Evolutionary conservation across 2,888 invertebrate species (phyloP).

Genomic region (Tortricodes alternella): DNA sequence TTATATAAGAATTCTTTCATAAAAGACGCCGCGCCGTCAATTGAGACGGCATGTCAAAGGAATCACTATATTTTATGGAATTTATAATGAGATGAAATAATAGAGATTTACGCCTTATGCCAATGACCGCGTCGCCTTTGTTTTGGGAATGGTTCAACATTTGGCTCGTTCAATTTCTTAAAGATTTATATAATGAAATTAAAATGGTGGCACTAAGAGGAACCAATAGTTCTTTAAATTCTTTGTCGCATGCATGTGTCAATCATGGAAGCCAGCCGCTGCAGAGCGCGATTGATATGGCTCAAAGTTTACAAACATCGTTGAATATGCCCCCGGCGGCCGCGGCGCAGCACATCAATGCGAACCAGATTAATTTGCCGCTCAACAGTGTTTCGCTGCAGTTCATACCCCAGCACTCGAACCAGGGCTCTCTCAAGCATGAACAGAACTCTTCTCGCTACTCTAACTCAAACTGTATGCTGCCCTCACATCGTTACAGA

Average conservation of each 20-base stretch:
- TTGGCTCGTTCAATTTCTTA: slow-evolving; percentile 74
- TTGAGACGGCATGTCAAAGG: slow-evolving; percentile 2
- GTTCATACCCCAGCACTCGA: slow-evolving; percentile 54
- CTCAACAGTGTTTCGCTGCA: slow-evolving; percentile 61
- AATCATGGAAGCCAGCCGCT: slow-evolving; percentile 62
- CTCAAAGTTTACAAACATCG: slow-evolving; percentile 65
- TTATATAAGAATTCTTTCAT: slow-evolving; percentile 11
- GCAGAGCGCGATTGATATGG: slow-evolving; percentile 58
- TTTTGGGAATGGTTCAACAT: slow-evolving; percentile 79
- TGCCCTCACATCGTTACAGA: slow-evolving; percentile 66
- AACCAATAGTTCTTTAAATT: slow-evolving; percentile 61
- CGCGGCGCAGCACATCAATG: slow-evolving; percentile 53
- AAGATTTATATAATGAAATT: slow-evolving; percentile 77
- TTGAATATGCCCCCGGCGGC: slow-evolving; percentile 61
- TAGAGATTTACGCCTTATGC: slow-evolving; percentile 50
- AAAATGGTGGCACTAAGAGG: slow-evolving; percentile 77
- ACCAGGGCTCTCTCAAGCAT: slow-evolving; percentile 55
- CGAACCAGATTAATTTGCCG: slow-evolving; percentile 62
- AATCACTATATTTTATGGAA: slow-evolving; percentile 19
- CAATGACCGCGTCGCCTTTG: slow-evolving; percentile 68
- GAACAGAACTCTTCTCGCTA: slow-evolving; percentile 62
- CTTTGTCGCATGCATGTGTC: slow-evolving; percentile 59
- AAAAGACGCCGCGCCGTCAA: not conserved
- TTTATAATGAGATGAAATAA: slow-evolving; percentile 40
- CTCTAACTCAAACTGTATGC: slow-evolving; percentile 61